Percentiles rank a stretch among this genome's conserved stretches.
Conservation (phyloP, 2,888 invertebrate genomes). For the Taenaris catops region DNA sequence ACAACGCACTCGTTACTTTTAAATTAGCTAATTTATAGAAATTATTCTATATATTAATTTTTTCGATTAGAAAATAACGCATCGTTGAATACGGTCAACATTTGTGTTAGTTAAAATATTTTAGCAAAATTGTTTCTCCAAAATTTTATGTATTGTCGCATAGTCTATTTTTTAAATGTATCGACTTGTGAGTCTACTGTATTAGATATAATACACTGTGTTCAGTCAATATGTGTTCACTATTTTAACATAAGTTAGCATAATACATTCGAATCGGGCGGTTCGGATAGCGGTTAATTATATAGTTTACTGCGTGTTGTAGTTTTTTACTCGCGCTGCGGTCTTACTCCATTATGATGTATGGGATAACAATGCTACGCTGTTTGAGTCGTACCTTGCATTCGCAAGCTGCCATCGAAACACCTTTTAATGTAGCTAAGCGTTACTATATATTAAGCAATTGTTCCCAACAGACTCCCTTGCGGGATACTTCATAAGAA, state of each 20-base stretch:
- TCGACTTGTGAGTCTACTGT: constrained; percentile 30
- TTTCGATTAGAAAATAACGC: constrained; percentile 42
- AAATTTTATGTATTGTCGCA: constrained; percentile 37
- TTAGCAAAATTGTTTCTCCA: constrained; percentile 55
- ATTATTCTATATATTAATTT: constrained; percentile 45
- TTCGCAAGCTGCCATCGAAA: constrained; percentile 7
- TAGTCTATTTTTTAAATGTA: constrained; percentile 37
- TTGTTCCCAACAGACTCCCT: constrained; percentile 9
- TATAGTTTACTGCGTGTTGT: constrained; percentile 22
- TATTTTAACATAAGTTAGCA: constrained; percentile 40
- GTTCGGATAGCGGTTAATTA: constrained; percentile 22
- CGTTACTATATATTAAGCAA: constrained; percentile 9
- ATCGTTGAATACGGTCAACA: constrained; percentile 44
- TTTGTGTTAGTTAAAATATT: constrained; percentile 65
- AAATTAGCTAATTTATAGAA: constrained; percentile 50
- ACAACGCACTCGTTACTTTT: constrained; percentile 31
- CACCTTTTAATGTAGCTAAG: constrained; percentile 2
- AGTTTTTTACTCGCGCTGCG: constrained; percentile 19
- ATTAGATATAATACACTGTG: constrained; percentile 49
- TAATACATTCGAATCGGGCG: constrained; percentile 26
- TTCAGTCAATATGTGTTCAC: constrained; percentile 69
- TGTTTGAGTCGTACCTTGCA: constrained; percentile 12
- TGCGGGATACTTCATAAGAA: constrained; percentile 9
- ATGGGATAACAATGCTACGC: constrained; percentile 9
- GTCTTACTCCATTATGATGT: constrained; percentile 16